phyloP scores from a whole-genome alignment of 2,113 vertebrate genomes.

The Rana temporaria region DNA sequence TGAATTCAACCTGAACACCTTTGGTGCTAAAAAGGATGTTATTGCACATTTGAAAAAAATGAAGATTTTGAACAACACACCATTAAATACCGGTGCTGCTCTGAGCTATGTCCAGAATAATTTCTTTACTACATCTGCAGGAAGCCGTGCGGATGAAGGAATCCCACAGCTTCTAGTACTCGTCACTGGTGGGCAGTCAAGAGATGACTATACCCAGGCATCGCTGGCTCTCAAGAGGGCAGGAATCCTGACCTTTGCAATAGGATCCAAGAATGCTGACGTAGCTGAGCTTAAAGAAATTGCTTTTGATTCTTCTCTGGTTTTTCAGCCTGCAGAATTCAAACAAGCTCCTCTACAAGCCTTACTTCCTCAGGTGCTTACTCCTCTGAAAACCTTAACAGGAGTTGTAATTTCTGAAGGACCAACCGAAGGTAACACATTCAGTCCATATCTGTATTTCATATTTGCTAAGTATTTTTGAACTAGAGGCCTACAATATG shows the following conservation, averaged over 20 bases:
- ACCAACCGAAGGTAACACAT: conserved; percentile 78
- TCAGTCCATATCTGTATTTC: not conserved
- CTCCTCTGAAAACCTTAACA: conserved; percentile 80
- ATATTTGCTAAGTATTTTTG: not conserved
- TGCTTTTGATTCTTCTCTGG: conserved; percentile 74
- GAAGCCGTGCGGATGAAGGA: conserved; percentile 78
- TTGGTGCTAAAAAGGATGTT: conserved; percentile 71
- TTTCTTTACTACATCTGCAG: conserved; percentile 77
- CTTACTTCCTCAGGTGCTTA: conserved; percentile 70
- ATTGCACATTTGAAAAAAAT: conserved; percentile 69
- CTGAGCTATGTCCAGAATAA: conserved; percentile 81
- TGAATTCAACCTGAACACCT: conserved; percentile 84
- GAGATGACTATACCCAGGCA: conserved; percentile 75
- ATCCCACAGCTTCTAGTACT: conserved; percentile 87
- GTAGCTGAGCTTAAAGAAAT: conserved; percentile 78
- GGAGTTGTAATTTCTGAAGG: conserved; percentile 72
- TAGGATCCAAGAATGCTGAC: conserved; percentile 73
- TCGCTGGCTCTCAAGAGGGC: conserved; percentile 74
- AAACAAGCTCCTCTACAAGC: conserved; percentile 64
- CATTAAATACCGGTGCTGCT: conserved; percentile 83
- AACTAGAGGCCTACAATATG: not conserved
- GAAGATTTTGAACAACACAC: conserved; percentile 67
- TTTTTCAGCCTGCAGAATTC: conserved; percentile 77
- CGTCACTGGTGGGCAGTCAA: conserved; percentile 85
- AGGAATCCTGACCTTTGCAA: conserved; percentile 79